Conservation (phyloP, 2,888 invertebrate species). For the Polymixis lichenea region DNA sequence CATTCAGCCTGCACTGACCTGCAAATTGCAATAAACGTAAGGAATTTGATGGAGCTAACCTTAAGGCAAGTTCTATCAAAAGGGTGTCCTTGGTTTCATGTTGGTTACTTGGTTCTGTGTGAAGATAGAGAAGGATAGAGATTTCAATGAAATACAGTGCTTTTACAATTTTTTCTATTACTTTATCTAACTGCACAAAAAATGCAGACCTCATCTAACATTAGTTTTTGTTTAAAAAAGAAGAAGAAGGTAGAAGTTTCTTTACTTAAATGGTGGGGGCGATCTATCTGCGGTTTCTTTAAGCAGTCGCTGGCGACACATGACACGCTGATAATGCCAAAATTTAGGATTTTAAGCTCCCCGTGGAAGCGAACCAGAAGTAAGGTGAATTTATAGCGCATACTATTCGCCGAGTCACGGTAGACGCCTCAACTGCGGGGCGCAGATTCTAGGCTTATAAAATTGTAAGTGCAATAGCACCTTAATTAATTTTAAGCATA, state of each 20-base stretch:
- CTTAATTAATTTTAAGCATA: slow-evolving; percentile 1
- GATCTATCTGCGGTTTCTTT: not conserved
- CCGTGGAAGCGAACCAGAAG: too few relatives aligned
- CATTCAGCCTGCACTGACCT: too few relatives aligned
- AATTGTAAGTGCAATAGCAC: not conserved
- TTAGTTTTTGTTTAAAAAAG: not conserved
- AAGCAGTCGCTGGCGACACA: not conserved
- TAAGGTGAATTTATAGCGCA: too few relatives aligned
- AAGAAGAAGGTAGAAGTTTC: not conserved
- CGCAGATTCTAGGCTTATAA: not conserved
- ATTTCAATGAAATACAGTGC: not conserved
- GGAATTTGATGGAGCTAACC: too few relatives aligned
- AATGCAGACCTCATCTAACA: not conserved
- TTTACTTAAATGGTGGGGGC: not conserved
- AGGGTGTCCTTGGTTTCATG: not conserved
- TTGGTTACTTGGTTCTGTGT: not conserved
- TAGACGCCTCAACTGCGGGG: not conserved
- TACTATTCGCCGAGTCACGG: too few relatives aligned
- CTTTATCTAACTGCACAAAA: too few relatives aligned
- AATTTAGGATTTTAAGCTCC: not conserved
- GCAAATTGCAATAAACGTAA: too few relatives aligned
- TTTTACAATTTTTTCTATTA: not conserved
- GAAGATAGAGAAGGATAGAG: not conserved
- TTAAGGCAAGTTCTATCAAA: not conserved
- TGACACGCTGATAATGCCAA: not conserved